Conservation (phyloP, 30 jellyfish, hydroid and myxozoan genomes). For the Aurelia aurita region DNA sequence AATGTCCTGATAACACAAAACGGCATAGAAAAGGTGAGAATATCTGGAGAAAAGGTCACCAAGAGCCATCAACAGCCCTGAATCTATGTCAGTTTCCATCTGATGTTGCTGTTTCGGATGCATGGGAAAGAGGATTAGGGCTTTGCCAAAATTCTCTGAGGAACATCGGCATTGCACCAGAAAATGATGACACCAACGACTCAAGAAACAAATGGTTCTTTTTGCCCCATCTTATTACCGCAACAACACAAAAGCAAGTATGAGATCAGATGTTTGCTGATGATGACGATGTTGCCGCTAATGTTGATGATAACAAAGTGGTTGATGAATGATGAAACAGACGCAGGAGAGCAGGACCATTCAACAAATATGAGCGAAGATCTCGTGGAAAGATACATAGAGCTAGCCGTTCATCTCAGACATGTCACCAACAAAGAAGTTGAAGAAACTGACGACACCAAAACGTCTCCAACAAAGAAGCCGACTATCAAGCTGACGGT, state of each 20-base stretch:
- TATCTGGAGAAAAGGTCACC: too few relatives aligned
- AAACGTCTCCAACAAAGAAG: background rate
- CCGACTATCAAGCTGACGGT: slow-evolving; percentile 13
- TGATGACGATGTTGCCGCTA: background rate
- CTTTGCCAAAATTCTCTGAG: background rate
- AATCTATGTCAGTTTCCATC: background rate
- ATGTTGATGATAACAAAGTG: too few relatives aligned
- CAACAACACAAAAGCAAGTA: slow-evolving; percentile 16
- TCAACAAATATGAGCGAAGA: background rate
- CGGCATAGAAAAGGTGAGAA: too few relatives aligned
- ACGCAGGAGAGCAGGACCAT: background rate
- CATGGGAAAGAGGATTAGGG: background rate
- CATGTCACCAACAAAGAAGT: slow-evolving; percentile 2
- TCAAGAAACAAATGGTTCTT: slow-evolving; percentile 22
- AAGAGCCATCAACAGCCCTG: background rate
- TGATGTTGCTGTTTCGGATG: background rate
- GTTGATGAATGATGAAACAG: background rate
- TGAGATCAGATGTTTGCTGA: slow-evolving; percentile 12
- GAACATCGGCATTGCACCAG: slow-evolving; percentile 2
- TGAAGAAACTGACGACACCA: background rate
- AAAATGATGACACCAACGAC: background rate
- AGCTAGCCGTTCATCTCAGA: slow-evolving; percentile 38
- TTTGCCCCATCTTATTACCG: slow-evolving; percentile 4
- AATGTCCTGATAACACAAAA: too few relatives aligned
- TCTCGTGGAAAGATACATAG: background rate